Evolutionary conservation across 2,113 vertebrate genomes (phyloP), one percentile per base, ranked within the genome.

Genomic region (Pelmatolapia mariae): DNA sequence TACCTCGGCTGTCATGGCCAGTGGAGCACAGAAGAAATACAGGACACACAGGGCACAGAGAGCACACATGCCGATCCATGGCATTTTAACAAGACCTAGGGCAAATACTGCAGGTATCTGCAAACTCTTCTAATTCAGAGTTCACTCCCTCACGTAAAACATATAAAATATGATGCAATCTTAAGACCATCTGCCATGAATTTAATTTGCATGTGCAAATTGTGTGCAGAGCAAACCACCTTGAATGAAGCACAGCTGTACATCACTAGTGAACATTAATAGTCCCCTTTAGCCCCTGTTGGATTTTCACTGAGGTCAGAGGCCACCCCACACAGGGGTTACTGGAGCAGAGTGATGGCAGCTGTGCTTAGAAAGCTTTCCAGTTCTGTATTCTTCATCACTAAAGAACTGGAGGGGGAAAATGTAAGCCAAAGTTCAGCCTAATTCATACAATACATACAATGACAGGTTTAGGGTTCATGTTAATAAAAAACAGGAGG

Each of bases 401-500:
- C 53, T 59, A 78, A 89, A 71, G 82, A 89, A 86, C 85, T 78
- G 26, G 52, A 87, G 68, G 86, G 83, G 84, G 24, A 59, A 63
- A 78, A 66, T 24, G 33, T 24, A 78, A 91, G 87, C 80, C 88
- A 86, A 86, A 92, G 89, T 87, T 91, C 86, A 92, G 79, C 54
- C 53, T 66, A 86, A 92, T 89, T 76, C 81, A 83, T 80, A 80
- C 52, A 86, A 89, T 89, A 78, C 18, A 78, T 87, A 90, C 83
- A 92, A 86, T 40, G 81, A 93, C 91, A 81, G 89, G 88, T 94
- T 94, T 93, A 92, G 61, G 83, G 88, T 85, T 89, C 56, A 82
- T 78, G 84, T 80, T 94, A 91, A 93, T 92, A 84, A 86, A 87
- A 93, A 92, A 90, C 90, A 95, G 91, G 83, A 87, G 87, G 86